These are phyloP conservation scores for Chalcosyrphus nemorum DNA, from an alignment of 2,888 invertebrate genomes.

Conservation along the genomic window DNA sequence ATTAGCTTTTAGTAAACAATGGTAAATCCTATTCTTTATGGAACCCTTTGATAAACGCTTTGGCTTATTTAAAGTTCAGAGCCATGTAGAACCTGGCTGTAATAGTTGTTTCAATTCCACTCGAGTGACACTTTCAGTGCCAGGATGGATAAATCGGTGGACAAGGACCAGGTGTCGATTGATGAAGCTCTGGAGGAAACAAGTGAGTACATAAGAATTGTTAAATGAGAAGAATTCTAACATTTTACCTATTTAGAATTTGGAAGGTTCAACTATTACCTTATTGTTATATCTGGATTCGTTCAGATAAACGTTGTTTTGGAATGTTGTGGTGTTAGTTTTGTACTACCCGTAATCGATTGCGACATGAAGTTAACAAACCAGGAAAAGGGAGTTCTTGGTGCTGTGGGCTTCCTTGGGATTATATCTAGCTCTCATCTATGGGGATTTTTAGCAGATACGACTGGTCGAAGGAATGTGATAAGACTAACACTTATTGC, in stretches of 20 bases:
- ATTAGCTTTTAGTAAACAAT: constrained; percentile 8
- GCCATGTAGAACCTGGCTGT: neutral
- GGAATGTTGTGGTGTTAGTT: constrained; percentile 83
- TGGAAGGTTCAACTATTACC: constrained; percentile 82
- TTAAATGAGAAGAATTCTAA: neutral
- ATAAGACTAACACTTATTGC: constrained; percentile 82
- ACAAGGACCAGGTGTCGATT: constrained; percentile 31
- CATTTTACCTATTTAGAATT: constrained; percentile 79
- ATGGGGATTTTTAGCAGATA: constrained; percentile 84
- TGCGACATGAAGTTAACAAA: constrained; percentile 81
- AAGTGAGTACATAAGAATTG: constrained; percentile 30
- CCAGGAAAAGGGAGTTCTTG: constrained; percentile 80
- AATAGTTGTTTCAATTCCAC: constrained; percentile 10
- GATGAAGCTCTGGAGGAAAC: constrained; percentile 62
- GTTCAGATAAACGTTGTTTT: constrained; percentile 82
- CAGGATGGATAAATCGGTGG: constrained; percentile 32
- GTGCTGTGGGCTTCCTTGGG: constrained; percentile 80
- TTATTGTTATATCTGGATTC: constrained; percentile 83
- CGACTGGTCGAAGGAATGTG: constrained; percentile 82
- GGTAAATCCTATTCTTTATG: neutral
- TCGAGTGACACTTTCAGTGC: neutral
- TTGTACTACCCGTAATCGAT: constrained; percentile 83
- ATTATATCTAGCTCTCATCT: constrained; percentile 83
- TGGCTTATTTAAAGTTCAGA: constrained; percentile 35
- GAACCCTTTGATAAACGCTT: constrained; percentile 1